Percentiles rank a stretch among this genome's conserved stretches.
Evolutionary conservation across 2,113 vertebrate genomes (phyloP).

Genomic region (Chaetops frenatus): DNA sequence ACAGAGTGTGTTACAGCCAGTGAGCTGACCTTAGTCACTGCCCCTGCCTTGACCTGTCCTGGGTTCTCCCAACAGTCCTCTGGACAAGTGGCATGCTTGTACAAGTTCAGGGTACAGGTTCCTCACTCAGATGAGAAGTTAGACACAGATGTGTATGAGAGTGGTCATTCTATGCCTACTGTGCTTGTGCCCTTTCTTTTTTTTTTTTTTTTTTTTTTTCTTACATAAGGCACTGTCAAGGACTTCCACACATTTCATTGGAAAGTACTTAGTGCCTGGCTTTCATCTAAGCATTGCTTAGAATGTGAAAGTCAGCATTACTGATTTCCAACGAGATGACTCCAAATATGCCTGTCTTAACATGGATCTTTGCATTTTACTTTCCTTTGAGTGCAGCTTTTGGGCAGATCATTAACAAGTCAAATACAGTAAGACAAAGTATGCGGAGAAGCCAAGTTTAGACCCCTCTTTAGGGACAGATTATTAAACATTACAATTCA

Average conservation of each 20-base stretch:
- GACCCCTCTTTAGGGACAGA: background rate
- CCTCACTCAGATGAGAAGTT: background rate
- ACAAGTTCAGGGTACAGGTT: background rate
- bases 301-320: background rate
- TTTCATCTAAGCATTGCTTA: background rate
- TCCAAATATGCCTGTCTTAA: background rate
- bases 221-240: background rate
- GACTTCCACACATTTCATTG: background rate
- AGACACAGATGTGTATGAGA: background rate
- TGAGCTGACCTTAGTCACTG: background rate
- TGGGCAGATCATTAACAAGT: background rate
- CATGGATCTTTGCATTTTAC: background rate
- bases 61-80: background rate
- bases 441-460: background rate
- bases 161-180: background rate
- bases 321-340: background rate
- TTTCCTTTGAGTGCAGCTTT: background rate
- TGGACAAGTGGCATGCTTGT: background rate
- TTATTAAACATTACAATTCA: conserved; percentile 2
- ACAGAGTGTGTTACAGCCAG: background rate
- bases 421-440: background rate
- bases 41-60: background rate
- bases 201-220: background rate
- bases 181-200: background rate
- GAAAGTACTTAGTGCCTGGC: background rate